Evolutionary conservation across 2,797 vertebrate species (phyloP).

Genomic region (Aplochiton taeniatus): DNA sequence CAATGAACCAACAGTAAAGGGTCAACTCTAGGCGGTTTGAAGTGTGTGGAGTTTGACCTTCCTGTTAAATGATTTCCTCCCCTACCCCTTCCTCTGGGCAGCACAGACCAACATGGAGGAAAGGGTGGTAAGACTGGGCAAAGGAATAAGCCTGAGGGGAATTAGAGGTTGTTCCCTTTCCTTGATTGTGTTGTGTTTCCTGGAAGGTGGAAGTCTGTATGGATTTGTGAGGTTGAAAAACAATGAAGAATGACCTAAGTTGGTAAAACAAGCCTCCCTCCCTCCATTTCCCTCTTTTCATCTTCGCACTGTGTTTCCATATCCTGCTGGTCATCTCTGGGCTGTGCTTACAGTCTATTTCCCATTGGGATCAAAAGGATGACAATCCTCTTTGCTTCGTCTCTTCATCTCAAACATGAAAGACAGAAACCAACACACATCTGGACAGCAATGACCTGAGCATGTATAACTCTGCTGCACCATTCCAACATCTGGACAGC

Average conservation of each 20-base stretch:
- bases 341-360: conserved; percentile 13
- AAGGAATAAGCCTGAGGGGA: conserved; percentile 14
- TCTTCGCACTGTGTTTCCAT: neutral
- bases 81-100: conserved; percentile 1
- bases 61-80: conserved; percentile 3
- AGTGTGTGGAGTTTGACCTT: neutral
- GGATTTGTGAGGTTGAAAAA: no score
- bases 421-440: neutral
- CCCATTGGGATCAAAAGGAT: conserved; percentile 47
- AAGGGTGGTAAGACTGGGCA: conserved; percentile 33
- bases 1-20: conserved; percentile 43
- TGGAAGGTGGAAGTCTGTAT: neutral
- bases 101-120: conserved; percentile 28
- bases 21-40: neutral
- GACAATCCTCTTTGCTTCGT: conserved; percentile 16
- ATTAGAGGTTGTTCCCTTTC: conserved; percentile 23
- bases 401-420: neutral
- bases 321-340: neutral
- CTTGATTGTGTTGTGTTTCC: conserved; percentile 27
- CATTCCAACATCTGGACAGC: no score
- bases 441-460: no score
- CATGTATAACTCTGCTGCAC: no score
- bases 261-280: neutral
- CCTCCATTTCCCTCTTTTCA: neutral
- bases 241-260: no score